Evolutionary conservation across 2,888 invertebrate species (phyloP).

Genomic region (Tetrapedia diversipes): DNA sequence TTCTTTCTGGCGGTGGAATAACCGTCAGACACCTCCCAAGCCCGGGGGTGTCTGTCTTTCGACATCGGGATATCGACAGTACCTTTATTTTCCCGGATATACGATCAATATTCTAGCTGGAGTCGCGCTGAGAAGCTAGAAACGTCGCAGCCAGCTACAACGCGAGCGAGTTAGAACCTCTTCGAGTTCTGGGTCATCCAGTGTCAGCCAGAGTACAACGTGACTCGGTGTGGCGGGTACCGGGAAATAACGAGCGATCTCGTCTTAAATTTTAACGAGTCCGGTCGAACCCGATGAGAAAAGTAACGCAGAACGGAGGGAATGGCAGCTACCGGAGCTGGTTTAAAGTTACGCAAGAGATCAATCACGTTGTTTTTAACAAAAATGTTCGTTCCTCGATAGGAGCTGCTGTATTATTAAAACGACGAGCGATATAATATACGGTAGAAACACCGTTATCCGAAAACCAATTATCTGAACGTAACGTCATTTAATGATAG

Average conservation of each 20-base stretch:
- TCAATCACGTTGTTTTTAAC: no score
- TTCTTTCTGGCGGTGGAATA: not conserved
- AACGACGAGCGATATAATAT: no score
- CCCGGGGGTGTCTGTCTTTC: not conserved
- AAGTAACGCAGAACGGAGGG: not conserved
- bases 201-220: not conserved
- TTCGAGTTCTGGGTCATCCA: no score
- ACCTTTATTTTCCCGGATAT: not conserved
- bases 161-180: not conserved
- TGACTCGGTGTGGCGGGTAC: no score
- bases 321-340: no score
- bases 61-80: conserved; percentile 28
- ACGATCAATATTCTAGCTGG: conserved; percentile 27
- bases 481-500: no score
- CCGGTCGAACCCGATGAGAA: no score
- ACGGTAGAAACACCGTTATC: no score
- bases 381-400: no score
- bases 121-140: not conserved
- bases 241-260: not conserved
- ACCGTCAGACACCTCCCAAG: not conserved
- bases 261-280: conserved; percentile 6
- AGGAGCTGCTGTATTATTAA: no score
- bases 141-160: not conserved
- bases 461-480: no score
- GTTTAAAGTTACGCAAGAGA: no score